Percentiles rank a stretch among this genome's conserved stretches.
These are phyloP conservation scores for Helostoma temminkii DNA, from an alignment of 2,797 vertebrate genomes.

Conservation along the genomic window DNA sequence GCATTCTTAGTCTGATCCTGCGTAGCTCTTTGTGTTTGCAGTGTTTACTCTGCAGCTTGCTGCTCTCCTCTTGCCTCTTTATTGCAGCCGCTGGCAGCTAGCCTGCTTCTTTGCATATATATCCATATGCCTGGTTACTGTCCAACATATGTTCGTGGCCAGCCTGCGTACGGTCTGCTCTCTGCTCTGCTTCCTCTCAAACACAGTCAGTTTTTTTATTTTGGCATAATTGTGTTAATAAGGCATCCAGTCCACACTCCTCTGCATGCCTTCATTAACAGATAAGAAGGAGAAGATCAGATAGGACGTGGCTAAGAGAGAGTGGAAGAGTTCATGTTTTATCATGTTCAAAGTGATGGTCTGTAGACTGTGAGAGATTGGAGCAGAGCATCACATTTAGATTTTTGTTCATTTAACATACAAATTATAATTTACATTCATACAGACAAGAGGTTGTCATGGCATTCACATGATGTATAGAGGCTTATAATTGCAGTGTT, in stretches of 20 bases:
- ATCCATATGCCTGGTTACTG: conserved; percentile 4
- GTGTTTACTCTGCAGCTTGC: conserved; percentile 1
- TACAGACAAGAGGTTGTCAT: neutral
- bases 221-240: conserved; percentile 43
- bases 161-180: conserved; percentile 1
- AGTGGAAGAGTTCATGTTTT: conserved; percentile 29
- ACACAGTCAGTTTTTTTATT: conserved; percentile 17
- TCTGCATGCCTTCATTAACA: conserved; percentile 29
- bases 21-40: conserved; percentile 2
- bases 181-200: conserved; percentile 12
- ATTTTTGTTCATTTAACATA: too few relatives aligned
- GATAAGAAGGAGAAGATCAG: conserved; percentile 32
- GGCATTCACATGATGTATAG: neutral
- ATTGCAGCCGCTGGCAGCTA: conserved; percentile 29
- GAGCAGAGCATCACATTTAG: too few relatives aligned
- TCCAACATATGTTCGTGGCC: conserved; percentile 19
- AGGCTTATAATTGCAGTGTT: neutral
- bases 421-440: neutral
- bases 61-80: conserved; percentile 5
- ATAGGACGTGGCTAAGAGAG: neutral
- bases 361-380: conserved; percentile 12
- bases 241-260: conserved; percentile 8
- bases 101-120: conserved; percentile 14
- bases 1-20: neutral
- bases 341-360: conserved; percentile 13